phyloP scores from a whole-genome alignment of 1,140 invertebrate genomes.

The Cydia strobilella region DNA sequence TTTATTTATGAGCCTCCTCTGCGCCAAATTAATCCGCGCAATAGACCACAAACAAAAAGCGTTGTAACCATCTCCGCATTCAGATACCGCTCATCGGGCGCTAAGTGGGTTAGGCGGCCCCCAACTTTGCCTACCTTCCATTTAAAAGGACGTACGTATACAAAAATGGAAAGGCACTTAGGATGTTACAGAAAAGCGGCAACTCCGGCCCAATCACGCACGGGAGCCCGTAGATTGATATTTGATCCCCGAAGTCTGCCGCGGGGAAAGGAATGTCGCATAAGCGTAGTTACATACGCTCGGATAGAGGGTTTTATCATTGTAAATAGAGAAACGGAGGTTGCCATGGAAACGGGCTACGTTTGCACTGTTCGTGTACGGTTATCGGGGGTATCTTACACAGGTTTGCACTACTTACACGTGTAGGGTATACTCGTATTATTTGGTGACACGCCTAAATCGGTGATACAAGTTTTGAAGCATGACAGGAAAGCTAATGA shows the following conservation, averaged over 20 bases:
- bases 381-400: neutral
- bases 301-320: constrained; percentile 21
- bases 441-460: no score
- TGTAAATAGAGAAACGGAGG: constrained; percentile 22
- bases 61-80: constrained; percentile 8
- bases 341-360: constrained; percentile 11
- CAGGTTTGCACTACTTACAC: neutral
- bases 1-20: neutral
- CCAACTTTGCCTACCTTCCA: neutral
- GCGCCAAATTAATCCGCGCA: constrained; percentile 4
- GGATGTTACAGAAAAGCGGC: neutral
- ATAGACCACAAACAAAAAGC: constrained; percentile 20
- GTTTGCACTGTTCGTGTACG: neutral
- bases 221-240: constrained; percentile 61
- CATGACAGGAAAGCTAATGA: no score
- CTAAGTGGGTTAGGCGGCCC: constrained; percentile 30
- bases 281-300: constrained; percentile 9
- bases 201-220: constrained; percentile 37
- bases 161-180: neutral
- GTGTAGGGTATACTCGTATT: no score
- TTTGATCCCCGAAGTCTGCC: constrained; percentile 60
- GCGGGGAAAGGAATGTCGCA: constrained; percentile 33
- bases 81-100: constrained; percentile 20
- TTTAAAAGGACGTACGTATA: neutral
- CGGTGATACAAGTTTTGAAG: no score